Evolutionary conservation across 2,113 vertebrate species (phyloP), one percentile per base, ranked within the genome.

Genomic region (Nyctereutes procyonoides): DNA sequence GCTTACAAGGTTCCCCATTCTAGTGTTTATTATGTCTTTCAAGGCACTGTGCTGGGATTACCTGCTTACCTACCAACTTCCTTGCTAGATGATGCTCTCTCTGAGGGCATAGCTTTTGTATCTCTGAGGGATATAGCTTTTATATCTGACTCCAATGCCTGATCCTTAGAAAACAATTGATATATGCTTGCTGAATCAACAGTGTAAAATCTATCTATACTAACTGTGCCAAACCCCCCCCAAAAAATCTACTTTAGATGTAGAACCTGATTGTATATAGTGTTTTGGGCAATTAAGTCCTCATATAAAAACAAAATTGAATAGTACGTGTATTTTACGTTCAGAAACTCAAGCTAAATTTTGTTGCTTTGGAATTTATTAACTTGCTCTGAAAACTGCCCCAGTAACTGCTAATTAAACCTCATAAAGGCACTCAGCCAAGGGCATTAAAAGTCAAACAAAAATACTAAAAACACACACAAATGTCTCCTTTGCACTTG

Each of bases 211-310:
- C 35, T 58, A 51, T 13, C 28, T 76, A 8, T 71, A 60, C 8
- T 10, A 69, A 55, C 20, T 16, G 26, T 7, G 26, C 69, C 65
- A 80, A 86, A 81, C 79, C 28, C 9, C 77, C 56, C 71, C 80
- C 81, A 87, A 92, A 96, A 92, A 88, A 74, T 76, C 58, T 82
- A 86, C 56, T 87, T 80, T 62, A 92, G n/a, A 79, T 55, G 17
- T 53, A 84, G 19, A 56, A 65, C 19, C 60, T 84, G 43, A 69
- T 2, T 79, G 24, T 80, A 79, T 48, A 55, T 30, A 19, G 48
- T 65, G 8, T 32, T 81, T 73, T 71, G 35, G 56, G 28, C 56
- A 35, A 20, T n/a, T n/a, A 12, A 73, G 24, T 67, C 14, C 77
- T 71, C 24, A 73, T 19, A 35, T 32, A 76, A 74, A 91, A 82